phyloP scores from a whole-genome alignment of 1,140 invertebrate species.

The Drosophila orena region DNA sequence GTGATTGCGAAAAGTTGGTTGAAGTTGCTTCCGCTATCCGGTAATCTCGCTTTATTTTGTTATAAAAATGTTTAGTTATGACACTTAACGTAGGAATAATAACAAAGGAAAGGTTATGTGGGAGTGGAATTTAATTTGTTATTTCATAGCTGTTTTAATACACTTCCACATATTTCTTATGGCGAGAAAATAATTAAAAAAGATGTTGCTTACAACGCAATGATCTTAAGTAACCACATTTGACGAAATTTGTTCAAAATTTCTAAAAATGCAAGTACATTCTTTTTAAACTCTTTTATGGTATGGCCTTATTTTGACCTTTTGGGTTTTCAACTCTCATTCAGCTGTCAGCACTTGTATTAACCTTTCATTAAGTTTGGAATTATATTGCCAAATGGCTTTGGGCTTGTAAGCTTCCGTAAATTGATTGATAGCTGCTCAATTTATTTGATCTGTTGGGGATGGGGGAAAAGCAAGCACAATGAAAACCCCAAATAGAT shows the following conservation, averaged over 20 bases:
- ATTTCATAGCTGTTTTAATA: constrained; percentile 24
- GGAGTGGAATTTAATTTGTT: constrained; percentile 42
- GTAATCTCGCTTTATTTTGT: constrained; percentile 29
- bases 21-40: constrained; percentile 36
- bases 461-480: constrained; percentile 10
- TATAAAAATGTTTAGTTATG: constrained; percentile 60
- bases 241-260: constrained; percentile 24
- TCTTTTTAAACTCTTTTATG: constrained; percentile 16
- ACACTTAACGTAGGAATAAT: constrained; percentile 18
- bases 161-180: constrained; percentile 45
- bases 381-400: constrained; percentile 13
- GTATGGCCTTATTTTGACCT: constrained; percentile 8
- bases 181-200: constrained; percentile 47
- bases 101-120: constrained; percentile 63
- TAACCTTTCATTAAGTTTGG: constrained; percentile 46
- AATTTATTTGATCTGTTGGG: constrained; percentile 46
- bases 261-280: background rate
- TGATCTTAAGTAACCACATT: background rate
- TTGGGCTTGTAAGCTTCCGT: constrained; percentile 45
- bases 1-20: constrained; percentile 59
- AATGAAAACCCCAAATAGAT: constrained; percentile 31
- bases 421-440: constrained; percentile 45
- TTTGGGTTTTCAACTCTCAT: constrained; percentile 38
- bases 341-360: constrained; percentile 28
- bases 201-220: constrained; percentile 15